Evolutionary conservation across 2,113 vertebrate species (phyloP).

Genomic region (Hydrochoerus hydrochaeris): DNA sequence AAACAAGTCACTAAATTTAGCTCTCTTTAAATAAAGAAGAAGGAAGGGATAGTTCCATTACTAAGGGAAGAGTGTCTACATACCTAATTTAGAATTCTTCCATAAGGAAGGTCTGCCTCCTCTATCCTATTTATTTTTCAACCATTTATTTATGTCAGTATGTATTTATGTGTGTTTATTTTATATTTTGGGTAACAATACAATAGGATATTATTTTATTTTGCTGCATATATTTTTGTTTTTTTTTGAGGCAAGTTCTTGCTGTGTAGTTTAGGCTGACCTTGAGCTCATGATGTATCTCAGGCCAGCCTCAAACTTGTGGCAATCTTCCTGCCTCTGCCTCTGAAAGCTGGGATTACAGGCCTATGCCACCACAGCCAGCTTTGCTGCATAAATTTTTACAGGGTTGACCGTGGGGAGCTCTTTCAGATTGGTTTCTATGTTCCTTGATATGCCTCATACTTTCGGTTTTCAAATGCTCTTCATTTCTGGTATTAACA

Average conservation of each 20-base stretch:
- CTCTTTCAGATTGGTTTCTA: not conserved
- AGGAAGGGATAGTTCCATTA: not conserved
- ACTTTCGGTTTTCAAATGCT: conserved; percentile 15
- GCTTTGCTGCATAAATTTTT: conserved; percentile 5
- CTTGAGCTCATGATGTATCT: not conserved
- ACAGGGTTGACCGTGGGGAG: not conserved
- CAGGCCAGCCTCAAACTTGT: not conserved
- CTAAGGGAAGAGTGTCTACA: not conserved
- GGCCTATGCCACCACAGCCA: not conserved
- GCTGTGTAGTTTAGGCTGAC: not conserved
- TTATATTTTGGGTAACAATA: conserved; percentile 29
- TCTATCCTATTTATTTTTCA: not conserved
- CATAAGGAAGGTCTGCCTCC: not conserved
- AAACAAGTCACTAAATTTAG: conserved; percentile 58
- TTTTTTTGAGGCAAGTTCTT: not conserved
- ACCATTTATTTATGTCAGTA: not conserved
- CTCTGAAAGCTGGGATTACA: not conserved
- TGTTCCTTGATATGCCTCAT: not conserved
- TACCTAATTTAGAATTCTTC: not conserved
- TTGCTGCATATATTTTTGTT: not conserved
- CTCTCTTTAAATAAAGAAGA: not conserved
- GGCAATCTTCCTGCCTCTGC: not conserved
- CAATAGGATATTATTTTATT: conserved; percentile 32
- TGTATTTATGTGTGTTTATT: not conserved
- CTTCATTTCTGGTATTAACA: not conserved